Evolutionary conservation across 2,797 vertebrate species (phyloP).

Genomic region (Neomorphus geoffroyi): DNA sequence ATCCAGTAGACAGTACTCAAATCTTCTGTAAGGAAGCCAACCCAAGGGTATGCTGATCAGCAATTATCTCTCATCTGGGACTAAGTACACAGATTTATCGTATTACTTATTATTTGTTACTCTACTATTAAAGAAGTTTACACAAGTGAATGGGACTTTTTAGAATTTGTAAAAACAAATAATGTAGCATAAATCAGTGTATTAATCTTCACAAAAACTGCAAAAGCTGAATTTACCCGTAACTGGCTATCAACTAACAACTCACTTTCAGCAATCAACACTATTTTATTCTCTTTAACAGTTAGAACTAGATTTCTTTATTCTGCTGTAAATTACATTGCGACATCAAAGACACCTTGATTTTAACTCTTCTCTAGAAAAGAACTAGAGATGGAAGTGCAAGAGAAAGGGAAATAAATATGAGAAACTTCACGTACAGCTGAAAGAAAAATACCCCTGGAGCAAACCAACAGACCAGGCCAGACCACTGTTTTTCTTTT

Average conservation of each 20-base stretch:
- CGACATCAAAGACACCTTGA: background rate
- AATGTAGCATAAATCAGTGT: background rate
- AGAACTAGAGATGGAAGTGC: background rate
- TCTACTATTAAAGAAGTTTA: background rate
- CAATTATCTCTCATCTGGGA: background rate
- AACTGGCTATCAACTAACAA: background rate
- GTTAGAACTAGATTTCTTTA: background rate
- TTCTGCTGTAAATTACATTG: background rate
- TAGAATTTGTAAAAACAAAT: background rate
- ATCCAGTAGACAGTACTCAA: background rate
- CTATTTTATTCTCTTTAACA: background rate
- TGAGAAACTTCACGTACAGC: background rate
- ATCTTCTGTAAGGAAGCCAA: background rate
- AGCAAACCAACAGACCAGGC: background rate
- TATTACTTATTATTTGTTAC: background rate
- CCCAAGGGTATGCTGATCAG: background rate
- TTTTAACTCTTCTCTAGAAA: background rate
- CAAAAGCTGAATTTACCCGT: background rate
- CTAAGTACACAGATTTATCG: background rate
- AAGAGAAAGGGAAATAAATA: background rate
- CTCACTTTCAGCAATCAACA: background rate
- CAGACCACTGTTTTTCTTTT: background rate
- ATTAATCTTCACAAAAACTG: background rate
- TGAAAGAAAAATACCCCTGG: background rate
- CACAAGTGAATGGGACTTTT: background rate